Evolutionary conservation across 1,140 invertebrate species (phyloP).

Genomic region (Pseudomyrmex dendroicus): DNA sequence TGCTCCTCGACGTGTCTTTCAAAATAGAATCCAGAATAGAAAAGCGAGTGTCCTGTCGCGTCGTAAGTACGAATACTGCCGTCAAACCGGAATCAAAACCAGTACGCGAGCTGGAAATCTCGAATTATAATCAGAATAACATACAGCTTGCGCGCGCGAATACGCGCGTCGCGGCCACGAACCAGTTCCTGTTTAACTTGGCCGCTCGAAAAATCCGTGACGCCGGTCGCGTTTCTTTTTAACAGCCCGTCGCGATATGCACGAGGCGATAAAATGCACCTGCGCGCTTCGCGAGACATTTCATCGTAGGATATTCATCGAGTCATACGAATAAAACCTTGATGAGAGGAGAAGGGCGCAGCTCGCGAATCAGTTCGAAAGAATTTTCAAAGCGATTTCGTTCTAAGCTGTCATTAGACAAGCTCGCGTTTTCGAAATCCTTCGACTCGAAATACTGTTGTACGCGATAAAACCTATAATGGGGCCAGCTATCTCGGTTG

Average conservation of each 20-base stretch:
- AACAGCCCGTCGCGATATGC: conserved; percentile 20
- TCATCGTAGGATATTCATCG: not conserved
- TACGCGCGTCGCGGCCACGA: not conserved
- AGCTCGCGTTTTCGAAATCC: conserved; percentile 14
- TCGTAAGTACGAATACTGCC: conserved; percentile 3
- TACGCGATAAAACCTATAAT: conserved; percentile 47
- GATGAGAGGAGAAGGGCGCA: not conserved
- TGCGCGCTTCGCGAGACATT: conserved; percentile 5
- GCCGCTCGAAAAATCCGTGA: conserved; percentile 7
- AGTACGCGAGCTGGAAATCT: conserved; percentile 47
- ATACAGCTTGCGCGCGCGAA: not conserved
- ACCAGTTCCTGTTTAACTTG: conserved; percentile 41
- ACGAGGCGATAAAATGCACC: conserved; percentile 23
- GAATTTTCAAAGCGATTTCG: conserved; percentile 16
- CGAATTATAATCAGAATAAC: conserved; percentile 48
- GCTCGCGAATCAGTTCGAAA: conserved; percentile 1
- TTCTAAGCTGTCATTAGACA: conserved; percentile 17
- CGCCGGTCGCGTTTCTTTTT: conserved; percentile 4
- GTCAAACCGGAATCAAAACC: conserved; percentile 57
- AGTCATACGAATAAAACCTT: not conserved
- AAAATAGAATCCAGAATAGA: conserved; percentile 23
- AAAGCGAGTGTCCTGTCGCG: conserved; percentile 27
- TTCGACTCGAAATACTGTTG: conserved; percentile 35
- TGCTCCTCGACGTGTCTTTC: not conserved
- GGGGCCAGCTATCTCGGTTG: conserved; percentile 12